Evolutionary conservation across 1,140 invertebrate species (phyloP), one percentile per base, ranked within the genome.

Genomic region (Drosophila sp.): DNA sequence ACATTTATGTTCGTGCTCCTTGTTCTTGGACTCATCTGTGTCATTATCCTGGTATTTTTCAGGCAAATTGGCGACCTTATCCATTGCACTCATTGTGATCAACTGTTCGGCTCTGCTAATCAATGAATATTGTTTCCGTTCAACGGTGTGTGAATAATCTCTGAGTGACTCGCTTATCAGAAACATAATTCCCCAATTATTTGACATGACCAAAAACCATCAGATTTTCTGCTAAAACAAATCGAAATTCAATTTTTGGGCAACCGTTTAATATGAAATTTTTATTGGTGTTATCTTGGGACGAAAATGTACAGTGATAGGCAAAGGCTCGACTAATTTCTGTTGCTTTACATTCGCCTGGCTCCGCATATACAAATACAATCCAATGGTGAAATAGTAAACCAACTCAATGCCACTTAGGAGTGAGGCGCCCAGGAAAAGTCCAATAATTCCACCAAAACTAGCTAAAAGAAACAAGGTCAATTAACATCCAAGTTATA

Each of bases 381-480:
- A 66, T 4, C 90, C 90, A 62, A 92, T 78, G 1, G 92, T 90
- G 23, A 90, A 91, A 64, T 90, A 92, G 66, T 93, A 93, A 47
- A 90, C 44, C 8, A 93, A 27, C 63, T 93, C 92, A 10, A 92
- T 69, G 3, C 76, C 84, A 60, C 92, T 92, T 0, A 93, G 79
- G 0, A 92, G 65, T 4, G 92, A 93, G 54, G 90, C 91, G 8
- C 92, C 92, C 2, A 93, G 55, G 67, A 92, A 93, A 0, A 93
- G 70, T 0, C 92, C 92, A 41, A 92, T 90, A 30, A 93, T 87
- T 25, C 92, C 92, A 32, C 92, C 92, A 63, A 93, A 92, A 63
- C 79, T 90, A 25, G 90, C 90, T 91, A 44, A 33, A 72, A 50
- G 1, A 2, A 23, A 27, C 0, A n/a, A 4, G 30, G 23, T 11